These are phyloP conservation scores for Phania funesta DNA, from an alignment of 2,888 invertebrate species.

Conservation along the genomic window DNA sequence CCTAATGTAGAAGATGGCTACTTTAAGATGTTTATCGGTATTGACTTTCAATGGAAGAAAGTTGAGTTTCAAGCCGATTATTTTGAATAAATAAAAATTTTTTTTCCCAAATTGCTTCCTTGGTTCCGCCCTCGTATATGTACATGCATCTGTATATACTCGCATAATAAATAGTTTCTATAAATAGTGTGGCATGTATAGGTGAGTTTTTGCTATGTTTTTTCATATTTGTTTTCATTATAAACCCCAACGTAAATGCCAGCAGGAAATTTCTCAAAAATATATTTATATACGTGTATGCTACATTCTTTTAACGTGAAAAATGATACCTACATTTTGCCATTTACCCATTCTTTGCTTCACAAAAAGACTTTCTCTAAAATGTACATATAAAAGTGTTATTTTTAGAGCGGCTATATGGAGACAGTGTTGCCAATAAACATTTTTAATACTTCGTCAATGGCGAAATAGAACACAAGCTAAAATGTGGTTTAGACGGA, in stretches of 20 bases:
- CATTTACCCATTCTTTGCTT: not conserved
- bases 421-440: not conserved
- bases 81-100: no score
- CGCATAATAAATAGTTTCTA: constrained; percentile 10
- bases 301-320: not conserved
- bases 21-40: no score
- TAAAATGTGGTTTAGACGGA: no score
- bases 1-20: no score
- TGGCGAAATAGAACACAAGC: no score
- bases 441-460: no score
- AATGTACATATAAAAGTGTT: constrained; percentile 12
- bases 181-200: not conserved
- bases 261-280: constrained; percentile 28
- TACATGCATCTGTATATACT: no score
- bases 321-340: constrained; percentile 1
- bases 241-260: constrained; percentile 29
- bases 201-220: constrained; percentile 14
- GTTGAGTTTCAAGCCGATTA: no score
- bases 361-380: constrained; percentile 18
- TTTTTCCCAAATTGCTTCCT: no score
- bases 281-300: not conserved
- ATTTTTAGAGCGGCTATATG: not conserved
- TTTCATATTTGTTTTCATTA: not conserved
- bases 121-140: not conserved
- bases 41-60: no score